Conservation (phyloP, 2,888 invertebrate genomes). For the Sympetrum striolatum region DNA sequence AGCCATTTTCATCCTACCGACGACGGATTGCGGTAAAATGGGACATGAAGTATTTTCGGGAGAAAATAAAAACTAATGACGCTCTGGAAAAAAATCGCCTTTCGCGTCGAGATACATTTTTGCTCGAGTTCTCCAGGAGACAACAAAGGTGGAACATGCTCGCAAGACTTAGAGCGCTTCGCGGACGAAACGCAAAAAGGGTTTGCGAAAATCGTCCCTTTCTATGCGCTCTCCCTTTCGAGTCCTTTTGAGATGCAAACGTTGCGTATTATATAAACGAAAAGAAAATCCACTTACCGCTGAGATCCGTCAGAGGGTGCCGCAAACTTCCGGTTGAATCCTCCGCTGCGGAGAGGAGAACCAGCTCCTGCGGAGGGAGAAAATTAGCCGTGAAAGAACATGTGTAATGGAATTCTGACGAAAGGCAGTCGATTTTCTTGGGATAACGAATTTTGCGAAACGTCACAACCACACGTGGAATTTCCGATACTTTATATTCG, state of each 20-base stretch:
- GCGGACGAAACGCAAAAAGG: neutral
- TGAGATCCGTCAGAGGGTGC: neutral
- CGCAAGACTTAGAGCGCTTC: neutral
- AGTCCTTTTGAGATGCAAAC: neutral
- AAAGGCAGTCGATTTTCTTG: no score
- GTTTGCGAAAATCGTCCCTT: neutral
- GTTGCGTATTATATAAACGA: neutral
- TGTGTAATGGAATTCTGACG: no score
- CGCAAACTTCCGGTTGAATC: neutral
- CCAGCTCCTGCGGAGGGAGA: neutral
- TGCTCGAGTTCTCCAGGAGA: neutral
- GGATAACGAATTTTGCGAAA: no score
- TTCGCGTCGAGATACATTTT: neutral
- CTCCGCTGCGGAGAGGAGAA: neutral
- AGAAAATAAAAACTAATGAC: neutral
- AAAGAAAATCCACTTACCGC: neutral
- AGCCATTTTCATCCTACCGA: neutral
- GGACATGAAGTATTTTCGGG: neutral
- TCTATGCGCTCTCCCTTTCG: no score
- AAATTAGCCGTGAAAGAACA: neutral
- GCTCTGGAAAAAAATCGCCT: neutral
- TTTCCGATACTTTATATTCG: no score
- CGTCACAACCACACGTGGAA: no score
- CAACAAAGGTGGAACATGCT: neutral
- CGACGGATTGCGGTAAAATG: neutral